Conservation (phyloP, 2,113 vertebrate genomes). For the Marcusenius ussheri region DNA sequence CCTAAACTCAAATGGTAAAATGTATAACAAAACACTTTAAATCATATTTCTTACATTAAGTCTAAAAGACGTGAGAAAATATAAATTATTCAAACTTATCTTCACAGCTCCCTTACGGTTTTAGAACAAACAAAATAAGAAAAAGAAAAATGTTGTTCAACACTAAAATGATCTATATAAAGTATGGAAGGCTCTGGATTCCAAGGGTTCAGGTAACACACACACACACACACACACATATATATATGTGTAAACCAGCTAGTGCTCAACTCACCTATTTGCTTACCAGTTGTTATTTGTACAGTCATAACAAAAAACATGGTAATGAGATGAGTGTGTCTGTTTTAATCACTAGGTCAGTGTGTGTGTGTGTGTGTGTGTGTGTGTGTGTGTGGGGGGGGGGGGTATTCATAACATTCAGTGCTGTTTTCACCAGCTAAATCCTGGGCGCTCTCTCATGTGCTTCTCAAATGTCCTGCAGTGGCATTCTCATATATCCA, state of each 20-base stretch:
- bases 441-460: neutral
- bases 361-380: neutral
- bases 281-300: neutral
- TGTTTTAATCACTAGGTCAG: neutral
- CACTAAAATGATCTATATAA: conserved; percentile 1
- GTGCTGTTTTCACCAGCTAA: neutral
- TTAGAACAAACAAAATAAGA: conserved; percentile 11
- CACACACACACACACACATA: neutral
- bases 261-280: neutral
- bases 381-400: neutral
- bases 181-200: neutral
- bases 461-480: neutral
- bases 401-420: neutral
- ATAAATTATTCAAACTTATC: conserved; percentile 14
- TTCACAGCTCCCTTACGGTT: neutral
- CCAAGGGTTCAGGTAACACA: neutral
- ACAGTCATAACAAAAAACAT: neutral
- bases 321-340: neutral
- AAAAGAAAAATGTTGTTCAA: neutral
- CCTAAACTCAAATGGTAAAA: neutral
- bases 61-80: neutral
- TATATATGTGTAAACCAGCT: neutral
- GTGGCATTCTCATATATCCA: neutral
- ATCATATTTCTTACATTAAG: neutral
- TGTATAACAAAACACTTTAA: neutral